Evolutionary conservation across 2,797 vertebrate species (phyloP).

Genomic region (Champsocephalus gunnari): DNA sequence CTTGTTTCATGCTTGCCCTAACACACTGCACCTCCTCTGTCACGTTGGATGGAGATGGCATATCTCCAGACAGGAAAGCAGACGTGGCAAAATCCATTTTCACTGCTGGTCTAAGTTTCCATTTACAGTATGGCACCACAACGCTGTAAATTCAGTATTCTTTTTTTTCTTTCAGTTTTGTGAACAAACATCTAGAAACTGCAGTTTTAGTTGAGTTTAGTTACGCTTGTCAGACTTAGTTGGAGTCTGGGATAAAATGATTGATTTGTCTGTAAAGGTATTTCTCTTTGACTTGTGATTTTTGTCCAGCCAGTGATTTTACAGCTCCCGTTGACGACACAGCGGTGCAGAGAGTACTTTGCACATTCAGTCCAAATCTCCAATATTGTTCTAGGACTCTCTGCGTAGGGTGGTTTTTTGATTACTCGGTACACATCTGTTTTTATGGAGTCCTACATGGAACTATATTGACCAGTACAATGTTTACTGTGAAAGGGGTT

Average conservation of each 20-base stretch:
- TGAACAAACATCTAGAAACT: constrained; percentile 19
- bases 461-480: neutral
- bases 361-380: constrained; percentile 2
- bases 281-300: neutral
- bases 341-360: constrained; percentile 37
- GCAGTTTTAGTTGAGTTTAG: neutral
- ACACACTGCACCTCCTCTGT: constrained; percentile 38
- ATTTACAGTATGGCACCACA: constrained; percentile 9
- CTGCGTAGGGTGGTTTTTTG: neutral
- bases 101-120: constrained; percentile 36
- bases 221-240: constrained; percentile 6
- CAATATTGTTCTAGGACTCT: constrained; percentile 2
- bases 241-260: neutral
- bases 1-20: constrained; percentile 39
- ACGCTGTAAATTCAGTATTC: constrained; percentile 24
- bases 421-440: neutral
- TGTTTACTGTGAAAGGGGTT: constrained; percentile 1
- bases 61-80: constrained; percentile 25
- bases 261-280: neutral
- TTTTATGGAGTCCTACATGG: neutral
- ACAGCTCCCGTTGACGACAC: constrained; percentile 9
- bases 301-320: constrained; percentile 17
- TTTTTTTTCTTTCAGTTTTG: constrained; percentile 1
- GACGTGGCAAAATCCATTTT: constrained; percentile 19
- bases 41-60: constrained; percentile 26